These are phyloP conservation scores for Anoplophora glabripennis DNA, from an alignment of 1,140 invertebrate genomes.

Conservation along the genomic window DNA sequence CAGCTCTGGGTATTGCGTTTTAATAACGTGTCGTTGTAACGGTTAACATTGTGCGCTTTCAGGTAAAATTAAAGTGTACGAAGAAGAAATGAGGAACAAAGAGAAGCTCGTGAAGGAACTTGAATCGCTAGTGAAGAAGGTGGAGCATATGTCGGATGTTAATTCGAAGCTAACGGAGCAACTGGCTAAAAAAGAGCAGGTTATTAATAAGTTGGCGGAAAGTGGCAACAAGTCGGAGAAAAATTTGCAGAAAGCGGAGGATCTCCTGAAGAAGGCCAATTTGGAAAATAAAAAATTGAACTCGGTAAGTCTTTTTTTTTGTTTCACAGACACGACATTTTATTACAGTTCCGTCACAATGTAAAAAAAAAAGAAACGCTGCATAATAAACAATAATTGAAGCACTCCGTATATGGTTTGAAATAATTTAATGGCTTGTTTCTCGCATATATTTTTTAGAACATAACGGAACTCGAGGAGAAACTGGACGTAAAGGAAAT, in stretches of 20 bases:
- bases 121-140: conserved; percentile 16
- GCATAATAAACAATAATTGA: too few species aligned
- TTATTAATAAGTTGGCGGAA: conserved; percentile 32
- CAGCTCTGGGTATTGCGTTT: conserved; percentile 2
- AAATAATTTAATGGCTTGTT: too few species aligned
- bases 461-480: neutral
- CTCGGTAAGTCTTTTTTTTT: conserved; percentile 21
- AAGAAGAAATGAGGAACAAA: conserved; percentile 21
- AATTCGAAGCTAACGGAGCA: conserved; percentile 27
- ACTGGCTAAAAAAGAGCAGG: conserved; percentile 21
- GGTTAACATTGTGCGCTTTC: neutral
- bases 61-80: conserved; percentile 15
- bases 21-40: neutral
- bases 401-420: too few species aligned
- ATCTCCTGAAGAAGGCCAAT: conserved; percentile 28
- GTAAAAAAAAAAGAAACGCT: neutral
- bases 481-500: conserved; percentile 1
- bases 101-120: conserved; percentile 21
- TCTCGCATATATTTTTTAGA: conserved; percentile 2
- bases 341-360: neutral
- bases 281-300: conserved; percentile 23
- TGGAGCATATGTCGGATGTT: conserved; percentile 17
- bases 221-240: conserved; percentile 31
- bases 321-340: neutral
- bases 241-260: conserved; percentile 29